Evolutionary conservation across 1,140 invertebrate genomes (phyloP), one percentile per base, ranked within the genome.

Genomic region (Pissodes strobi): DNA sequence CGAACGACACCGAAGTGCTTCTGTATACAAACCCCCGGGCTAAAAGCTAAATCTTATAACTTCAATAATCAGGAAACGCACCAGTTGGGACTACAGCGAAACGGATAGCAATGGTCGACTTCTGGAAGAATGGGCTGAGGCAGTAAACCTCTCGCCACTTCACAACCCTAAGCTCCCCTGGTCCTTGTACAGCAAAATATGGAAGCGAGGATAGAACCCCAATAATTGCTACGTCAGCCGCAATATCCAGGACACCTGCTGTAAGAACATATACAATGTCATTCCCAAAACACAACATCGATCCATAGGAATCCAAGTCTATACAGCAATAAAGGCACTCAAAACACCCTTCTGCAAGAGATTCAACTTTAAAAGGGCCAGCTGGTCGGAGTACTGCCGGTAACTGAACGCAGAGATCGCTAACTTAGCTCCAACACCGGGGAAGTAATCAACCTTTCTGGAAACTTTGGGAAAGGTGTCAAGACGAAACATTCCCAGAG

Each of bases 71-170:
- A n/a, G n/a, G n/a, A n/a, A n/a, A n/a, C n/a, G n/a, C n/a, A n/a
- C n/a, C n/a, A n/a, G n/a, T n/a, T 48, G 19, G 45, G 45, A 18
- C 19, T 48, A 48, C 45, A 48, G 8, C 15, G 21, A 48, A 48
- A 48, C 45, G 3, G 21, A 19, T 8, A 8, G 4, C 6, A 48
- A 48, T 22, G 38, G 45, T 8, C 45, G 13, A 17, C 45, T 48
- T 8, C 45, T 48, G 19, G 45, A 22, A 13, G 45, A 48, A 48
- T 48, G 13, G 45, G 45, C 45, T 12, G 45, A 48, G 21, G 13
- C 15, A 6, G 21, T 8, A 9, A 21, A 21, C 45, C 45, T 48
- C 19, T 48, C 45, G 6, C 45, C 15, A 5, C 19, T 21, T n/a
- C n/a, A 30, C 27, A 6, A 30, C 27, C 27, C 27, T 5, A 30